Evolutionary conservation across 2,113 vertebrate species (phyloP).

Genomic region (Sigmodon hispidus): DNA sequence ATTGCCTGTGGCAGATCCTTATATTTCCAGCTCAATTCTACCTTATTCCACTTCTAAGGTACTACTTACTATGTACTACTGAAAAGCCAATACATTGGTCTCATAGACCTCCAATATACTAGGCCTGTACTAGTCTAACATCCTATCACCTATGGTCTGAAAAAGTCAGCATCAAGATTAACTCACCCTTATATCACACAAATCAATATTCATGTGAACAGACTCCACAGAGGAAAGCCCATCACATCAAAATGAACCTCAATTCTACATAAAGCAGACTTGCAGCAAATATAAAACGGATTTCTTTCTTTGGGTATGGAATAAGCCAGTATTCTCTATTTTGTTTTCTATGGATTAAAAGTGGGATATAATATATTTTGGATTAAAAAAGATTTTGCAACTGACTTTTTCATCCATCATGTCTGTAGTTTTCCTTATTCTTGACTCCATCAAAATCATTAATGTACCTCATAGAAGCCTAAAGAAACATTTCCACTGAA

Average conservation of each 20-base stretch:
- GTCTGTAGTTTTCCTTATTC: not conserved
- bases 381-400: not conserved
- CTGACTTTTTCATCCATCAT: not conserved
- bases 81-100: not conserved
- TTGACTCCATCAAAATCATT: not conserved
- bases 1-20: not conserved
- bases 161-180: not conserved
- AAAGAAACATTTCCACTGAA: not conserved
- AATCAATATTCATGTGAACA: not conserved
- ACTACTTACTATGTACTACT: not conserved
- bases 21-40: not conserved
- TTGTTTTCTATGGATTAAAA: constrained; percentile 14
- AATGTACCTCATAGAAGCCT: not conserved
- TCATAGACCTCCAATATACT: not conserved
- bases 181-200: not conserved
- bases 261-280: not conserved
- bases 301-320: not conserved
- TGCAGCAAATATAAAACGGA: not conserved
- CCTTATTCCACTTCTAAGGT: not conserved
- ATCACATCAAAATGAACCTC: not conserved
- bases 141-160: not conserved
- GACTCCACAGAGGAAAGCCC: not conserved
- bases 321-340: not conserved
- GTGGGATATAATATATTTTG: not conserved
- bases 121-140: not conserved